Conservation (phyloP, 1,140 invertebrate genomes). For the Leptinotarsa defecta region DNA sequence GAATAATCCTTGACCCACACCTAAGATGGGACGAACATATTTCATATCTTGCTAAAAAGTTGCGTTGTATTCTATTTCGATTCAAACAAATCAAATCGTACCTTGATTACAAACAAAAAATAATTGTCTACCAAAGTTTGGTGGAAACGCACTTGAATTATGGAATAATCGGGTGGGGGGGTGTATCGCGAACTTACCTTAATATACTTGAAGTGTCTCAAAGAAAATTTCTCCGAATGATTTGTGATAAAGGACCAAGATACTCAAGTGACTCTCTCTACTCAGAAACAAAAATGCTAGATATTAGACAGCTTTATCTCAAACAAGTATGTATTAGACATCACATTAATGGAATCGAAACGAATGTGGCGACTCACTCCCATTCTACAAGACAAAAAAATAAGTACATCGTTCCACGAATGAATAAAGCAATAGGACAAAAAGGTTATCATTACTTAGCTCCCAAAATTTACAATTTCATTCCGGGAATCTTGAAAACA, state of each 20-base stretch:
- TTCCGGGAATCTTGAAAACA: background rate
- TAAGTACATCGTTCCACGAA: background rate
- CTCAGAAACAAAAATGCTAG: constrained; percentile 6
- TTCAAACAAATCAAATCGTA: background rate
- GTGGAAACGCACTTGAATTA: constrained; percentile 10
- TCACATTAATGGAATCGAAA: background rate
- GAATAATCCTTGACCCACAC: background rate
- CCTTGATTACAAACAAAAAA: constrained; percentile 4
- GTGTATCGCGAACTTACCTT: too few relatives aligned
- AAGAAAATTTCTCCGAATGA: background rate
- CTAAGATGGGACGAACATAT: constrained; percentile 6
- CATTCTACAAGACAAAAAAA: constrained; percentile 10
- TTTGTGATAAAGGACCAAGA: background rate
- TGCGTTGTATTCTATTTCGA: background rate
- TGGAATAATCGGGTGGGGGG: constrained; percentile 4
- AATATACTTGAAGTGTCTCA: background rate
- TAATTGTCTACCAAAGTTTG: constrained; percentile 7
- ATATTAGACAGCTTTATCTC: constrained; percentile 12
- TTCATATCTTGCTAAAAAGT: background rate
- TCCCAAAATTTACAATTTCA: background rate
- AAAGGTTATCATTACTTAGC: background rate
- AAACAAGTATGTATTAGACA: constrained; percentile 1
- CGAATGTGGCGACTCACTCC: background rate
- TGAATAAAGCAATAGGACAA: constrained; percentile 1
- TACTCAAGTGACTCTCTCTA: background rate